Evolutionary conservation across 64 coral and sea anemone genomes (phyloP), one percentile per base, ranked within the genome.

Genomic region (Exaiptasia diaphana): DNA sequence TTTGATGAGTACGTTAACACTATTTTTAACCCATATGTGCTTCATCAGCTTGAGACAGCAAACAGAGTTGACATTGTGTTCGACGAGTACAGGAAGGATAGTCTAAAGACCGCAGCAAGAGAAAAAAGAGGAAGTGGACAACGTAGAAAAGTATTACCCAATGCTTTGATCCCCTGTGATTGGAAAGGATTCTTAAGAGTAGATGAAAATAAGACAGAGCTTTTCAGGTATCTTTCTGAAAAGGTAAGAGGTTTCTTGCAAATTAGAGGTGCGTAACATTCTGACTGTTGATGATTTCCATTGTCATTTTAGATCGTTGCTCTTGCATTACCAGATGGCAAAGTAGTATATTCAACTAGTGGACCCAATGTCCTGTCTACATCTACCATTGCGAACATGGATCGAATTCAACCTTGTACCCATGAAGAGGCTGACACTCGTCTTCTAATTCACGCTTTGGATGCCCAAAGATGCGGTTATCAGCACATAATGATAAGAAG

Each of bases 181-280:
- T 83, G 81, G 81, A 40, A 28, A 34, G 27, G 54, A 4, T 80
- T 80, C 26, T 23, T 54, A 76, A 75, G 39, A 23, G 42, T 78
- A 12, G 75, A 88, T 70, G 61, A 88, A 41, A 88, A 90, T 80
- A 83, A 90, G 78, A 77, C 30, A 20, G 80, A 83, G 27, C 57
- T 90, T 13, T 90, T 76, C 46, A 32, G 74, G 31, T 67, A 54
- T 75, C 79, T 83, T 38, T 59, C 18, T 58, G 77, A 32, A 55
- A 55, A 55, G 15, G 52, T 6, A 8, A 8, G 43, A 46, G 43
- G n/a, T n/a, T n/a, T n/a, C n/a, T n/a, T n/a, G n/a, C n/a, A n/a
- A n/a, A n/a, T n/a, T n/a, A n/a, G n/a, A n/a, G n/a, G n/a, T n/a
- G n/a, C n/a, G n/a, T n/a, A n/a, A n/a, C n/a, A n/a, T n/a, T n/a